Conservation (phyloP, 2,888 invertebrate genomes). For the Acronicta aceris region DNA sequence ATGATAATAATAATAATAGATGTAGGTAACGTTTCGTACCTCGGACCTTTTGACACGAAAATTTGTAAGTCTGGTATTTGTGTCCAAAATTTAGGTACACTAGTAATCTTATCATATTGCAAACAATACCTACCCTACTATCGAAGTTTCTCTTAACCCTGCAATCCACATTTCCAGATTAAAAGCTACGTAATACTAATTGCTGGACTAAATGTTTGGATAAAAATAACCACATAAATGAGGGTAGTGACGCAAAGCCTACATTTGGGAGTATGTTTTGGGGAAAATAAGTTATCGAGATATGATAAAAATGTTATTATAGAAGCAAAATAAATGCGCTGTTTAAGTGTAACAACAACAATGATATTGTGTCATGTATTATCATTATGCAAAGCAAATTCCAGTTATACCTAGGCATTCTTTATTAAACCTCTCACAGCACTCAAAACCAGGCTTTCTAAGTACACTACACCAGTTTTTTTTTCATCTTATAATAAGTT, state of each 20-base stretch:
- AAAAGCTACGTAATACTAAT: conserved; percentile 25
- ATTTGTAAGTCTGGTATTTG: background rate
- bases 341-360: background rate
- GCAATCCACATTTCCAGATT: conserved; percentile 17
- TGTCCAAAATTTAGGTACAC: background rate
- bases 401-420: too few species aligned
- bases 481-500: too few species aligned
- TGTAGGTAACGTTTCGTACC: conserved; percentile 1
- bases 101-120: background rate
- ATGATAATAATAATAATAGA: conserved; percentile 23
- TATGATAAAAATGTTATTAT: conserved; percentile 5
- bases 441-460: too few species aligned
- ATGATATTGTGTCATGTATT: background rate
- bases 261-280: conserved; percentile 19
- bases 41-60: conserved; percentile 12
- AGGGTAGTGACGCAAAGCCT: conserved; percentile 32
- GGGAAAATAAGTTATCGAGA: conserved; percentile 10
- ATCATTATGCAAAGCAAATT: background rate
- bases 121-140: conserved; percentile 2
- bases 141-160: conserved; percentile 11
- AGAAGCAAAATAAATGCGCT: background rate
- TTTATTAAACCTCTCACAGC: too few species aligned
- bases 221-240: conserved; percentile 27
- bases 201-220: conserved; percentile 14
- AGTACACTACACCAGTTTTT: too few species aligned